Conservation (phyloP, 2,113 vertebrate genomes). For the Labeo rohita region DNA sequence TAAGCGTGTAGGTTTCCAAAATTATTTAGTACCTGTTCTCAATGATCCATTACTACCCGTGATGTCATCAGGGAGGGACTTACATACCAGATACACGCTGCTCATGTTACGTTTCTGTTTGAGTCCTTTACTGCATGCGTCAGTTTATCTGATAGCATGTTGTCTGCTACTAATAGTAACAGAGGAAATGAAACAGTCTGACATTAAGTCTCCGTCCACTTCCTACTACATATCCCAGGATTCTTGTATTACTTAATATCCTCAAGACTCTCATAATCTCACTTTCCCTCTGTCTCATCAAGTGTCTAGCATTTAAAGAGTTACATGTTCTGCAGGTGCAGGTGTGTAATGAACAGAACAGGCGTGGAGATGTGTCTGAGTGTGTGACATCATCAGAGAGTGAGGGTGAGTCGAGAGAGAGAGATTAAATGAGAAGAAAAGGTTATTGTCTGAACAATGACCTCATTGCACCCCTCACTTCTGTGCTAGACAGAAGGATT, state of each 20-base stretch:
- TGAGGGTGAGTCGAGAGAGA: conserved; percentile 24
- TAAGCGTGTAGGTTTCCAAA: not conserved
- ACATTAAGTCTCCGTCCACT: not conserved
- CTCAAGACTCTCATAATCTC: not conserved
- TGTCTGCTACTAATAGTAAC: not conserved
- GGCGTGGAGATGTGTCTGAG: conserved; percentile 29
- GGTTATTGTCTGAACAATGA: conserved; percentile 39
- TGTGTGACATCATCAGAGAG: conserved; percentile 41
- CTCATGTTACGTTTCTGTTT: conserved; percentile 54
- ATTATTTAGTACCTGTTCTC: conserved; percentile 33
- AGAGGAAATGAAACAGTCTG: not conserved
- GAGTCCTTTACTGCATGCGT: conserved; percentile 38
- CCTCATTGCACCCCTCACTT: conserved; percentile 32
- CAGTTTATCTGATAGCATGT: conserved; percentile 46
- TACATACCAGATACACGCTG: conserved; percentile 27
- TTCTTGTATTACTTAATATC: not conserved
- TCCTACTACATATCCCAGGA: not conserved
- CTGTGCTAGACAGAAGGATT: conserved; percentile 44
- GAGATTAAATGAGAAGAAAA: conserved; percentile 29
- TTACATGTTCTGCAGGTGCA: conserved; percentile 13
- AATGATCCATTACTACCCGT: conserved; percentile 37
- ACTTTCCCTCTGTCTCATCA: not conserved
- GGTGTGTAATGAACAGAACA: conserved; percentile 9
- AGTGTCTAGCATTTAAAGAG: not conserved
- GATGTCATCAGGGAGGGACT: conserved; percentile 28